Evolutionary conservation across 2,113 vertebrate genomes (phyloP).

Genomic region (Choloepus hoffmanni): DNA sequence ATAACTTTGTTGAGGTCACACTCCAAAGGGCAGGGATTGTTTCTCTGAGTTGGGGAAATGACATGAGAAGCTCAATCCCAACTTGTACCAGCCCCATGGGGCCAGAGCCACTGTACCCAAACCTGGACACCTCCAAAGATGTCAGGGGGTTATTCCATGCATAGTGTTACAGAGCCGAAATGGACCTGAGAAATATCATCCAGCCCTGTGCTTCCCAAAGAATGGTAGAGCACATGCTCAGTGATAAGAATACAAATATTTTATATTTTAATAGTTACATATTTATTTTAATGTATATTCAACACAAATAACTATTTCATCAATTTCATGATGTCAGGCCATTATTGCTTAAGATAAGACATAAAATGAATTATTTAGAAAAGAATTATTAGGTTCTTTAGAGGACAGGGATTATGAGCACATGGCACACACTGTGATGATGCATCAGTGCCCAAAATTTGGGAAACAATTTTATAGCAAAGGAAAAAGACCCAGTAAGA

Average conservation of each 20-base stretch:
- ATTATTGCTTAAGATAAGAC: constrained; percentile 8
- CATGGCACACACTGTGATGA: neutral
- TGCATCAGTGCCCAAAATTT: neutral
- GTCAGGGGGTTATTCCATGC: neutral
- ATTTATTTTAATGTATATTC: constrained; percentile 9
- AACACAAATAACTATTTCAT: neutral
- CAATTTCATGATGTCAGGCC: neutral
- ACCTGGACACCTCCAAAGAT: neutral
- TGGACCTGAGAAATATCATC: neutral
- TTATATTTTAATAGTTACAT: neutral
- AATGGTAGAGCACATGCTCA: neutral
- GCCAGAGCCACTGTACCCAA: neutral
- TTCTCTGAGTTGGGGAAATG: neutral
- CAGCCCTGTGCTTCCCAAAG: neutral
- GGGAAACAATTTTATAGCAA: constrained; percentile 46
- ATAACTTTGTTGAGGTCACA: neutral
- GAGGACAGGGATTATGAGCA: neutral
- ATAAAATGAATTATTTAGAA: neutral
- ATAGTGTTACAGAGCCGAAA: neutral
- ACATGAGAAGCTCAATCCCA: neutral
- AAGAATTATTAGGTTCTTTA: constrained; percentile 22
- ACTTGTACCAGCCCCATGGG: neutral
- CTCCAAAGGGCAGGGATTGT: neutral
- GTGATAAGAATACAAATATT: neutral
- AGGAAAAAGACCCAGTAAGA: neutral